These are phyloP conservation scores for Myripristis jacobus DNA, from an alignment of 2,797 vertebrate species.

Conservation along the genomic window DNA sequence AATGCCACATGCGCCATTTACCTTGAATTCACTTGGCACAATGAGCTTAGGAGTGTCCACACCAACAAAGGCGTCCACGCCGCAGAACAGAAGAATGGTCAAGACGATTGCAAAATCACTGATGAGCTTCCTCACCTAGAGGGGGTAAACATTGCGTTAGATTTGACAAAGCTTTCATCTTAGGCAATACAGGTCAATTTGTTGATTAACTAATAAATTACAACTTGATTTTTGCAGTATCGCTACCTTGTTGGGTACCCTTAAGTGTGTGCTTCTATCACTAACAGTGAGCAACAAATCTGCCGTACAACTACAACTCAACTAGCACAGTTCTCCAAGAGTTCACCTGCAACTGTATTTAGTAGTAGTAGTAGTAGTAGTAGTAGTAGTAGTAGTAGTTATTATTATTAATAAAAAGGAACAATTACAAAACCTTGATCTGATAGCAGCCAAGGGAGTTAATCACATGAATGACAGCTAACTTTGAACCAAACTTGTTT, in stretches of 20 bases:
- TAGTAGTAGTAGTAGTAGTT: too few species aligned
- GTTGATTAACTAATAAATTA: background rate
- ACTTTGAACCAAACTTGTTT: too few species aligned
- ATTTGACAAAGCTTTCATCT: background rate
- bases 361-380: too few species aligned
- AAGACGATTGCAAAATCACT: conserved; percentile 98
- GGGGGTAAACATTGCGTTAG: conserved; percentile 1
- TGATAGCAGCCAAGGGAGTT: too few species aligned
- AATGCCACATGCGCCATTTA: conserved; percentile 56
- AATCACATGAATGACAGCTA: too few species aligned
- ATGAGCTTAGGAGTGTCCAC: conserved; percentile 97
- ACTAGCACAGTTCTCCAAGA: too few species aligned
- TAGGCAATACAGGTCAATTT: background rate
- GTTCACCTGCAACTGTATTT: too few species aligned
- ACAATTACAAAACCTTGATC: too few species aligned
- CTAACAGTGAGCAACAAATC: background rate
- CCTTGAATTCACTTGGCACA: conserved; percentile 99
- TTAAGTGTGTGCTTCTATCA: background rate
- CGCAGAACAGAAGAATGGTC: conserved; percentile 95
- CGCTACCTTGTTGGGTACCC: conserved; percentile 1
- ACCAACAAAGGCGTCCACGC: conserved; percentile 94
- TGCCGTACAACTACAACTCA: too few species aligned
- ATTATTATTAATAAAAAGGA: too few species aligned
- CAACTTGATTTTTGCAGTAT: background rate
- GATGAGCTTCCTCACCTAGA: conserved; percentile 95